phyloP scores from a whole-genome alignment of 2,797 vertebrate genomes.

The Microctenopoma steveboyesi region DNA sequence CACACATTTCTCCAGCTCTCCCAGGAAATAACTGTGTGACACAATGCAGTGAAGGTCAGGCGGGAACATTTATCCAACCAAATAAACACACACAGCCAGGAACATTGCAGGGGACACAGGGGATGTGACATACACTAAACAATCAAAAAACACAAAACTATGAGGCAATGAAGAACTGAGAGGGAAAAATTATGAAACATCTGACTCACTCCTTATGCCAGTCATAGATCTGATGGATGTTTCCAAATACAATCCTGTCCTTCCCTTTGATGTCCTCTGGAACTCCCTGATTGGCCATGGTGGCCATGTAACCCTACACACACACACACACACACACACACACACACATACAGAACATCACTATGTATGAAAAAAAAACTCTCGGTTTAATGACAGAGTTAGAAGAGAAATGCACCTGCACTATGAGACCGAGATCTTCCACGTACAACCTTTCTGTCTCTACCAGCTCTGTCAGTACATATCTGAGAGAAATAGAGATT shows the following conservation, averaged over 20 bases:
- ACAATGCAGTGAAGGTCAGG: slow-evolving; percentile 48
- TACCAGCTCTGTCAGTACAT: slow-evolving; percentile 90
- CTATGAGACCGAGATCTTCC: slow-evolving; percentile 90
- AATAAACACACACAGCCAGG: slow-evolving; percentile 5
- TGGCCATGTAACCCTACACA: slow-evolving; percentile 92
- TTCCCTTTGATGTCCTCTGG: slow-evolving; percentile 96
- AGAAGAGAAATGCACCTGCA: slow-evolving; percentile 81
- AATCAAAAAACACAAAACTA: slow-evolving; percentile 14
- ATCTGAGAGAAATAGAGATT: slow-evolving; percentile 75
- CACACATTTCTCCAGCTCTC: slow-evolving; percentile 96
- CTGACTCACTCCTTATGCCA: slow-evolving; percentile 96
- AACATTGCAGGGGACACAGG: slow-evolving; percentile 8
- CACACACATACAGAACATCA: slow-evolving; percentile 4
- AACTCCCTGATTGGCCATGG: slow-evolving; percentile 92
- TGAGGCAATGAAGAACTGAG: neutral
- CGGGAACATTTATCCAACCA: slow-evolving; percentile 18
- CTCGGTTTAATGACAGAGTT: neutral
- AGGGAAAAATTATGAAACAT: neutral
- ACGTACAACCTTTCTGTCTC: slow-evolving; percentile 92
- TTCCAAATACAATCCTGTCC: slow-evolving; percentile 98
- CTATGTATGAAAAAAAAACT: neutral
- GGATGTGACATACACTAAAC: slow-evolving; percentile 23
- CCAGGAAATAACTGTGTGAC: slow-evolving; percentile 93
- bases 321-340: slow-evolving; percentile 15
- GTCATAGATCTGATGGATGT: slow-evolving; percentile 98